phyloP scores from a whole-genome alignment of 2,113 vertebrate genomes.

The Gracilinanus agilis region DNA sequence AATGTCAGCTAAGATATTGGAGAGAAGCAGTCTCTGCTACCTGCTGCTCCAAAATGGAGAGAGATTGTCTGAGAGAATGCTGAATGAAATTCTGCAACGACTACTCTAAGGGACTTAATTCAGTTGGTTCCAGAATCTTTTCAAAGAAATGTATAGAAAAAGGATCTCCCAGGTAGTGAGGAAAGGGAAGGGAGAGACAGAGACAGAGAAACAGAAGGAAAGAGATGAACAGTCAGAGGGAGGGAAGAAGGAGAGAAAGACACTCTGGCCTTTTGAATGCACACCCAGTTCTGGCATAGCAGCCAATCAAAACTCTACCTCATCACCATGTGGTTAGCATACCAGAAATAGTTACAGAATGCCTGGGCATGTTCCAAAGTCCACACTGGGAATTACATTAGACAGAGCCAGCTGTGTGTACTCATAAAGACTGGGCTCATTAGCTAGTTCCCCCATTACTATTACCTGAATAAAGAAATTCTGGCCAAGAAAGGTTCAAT shows the following conservation, averaged over 20 bases:
- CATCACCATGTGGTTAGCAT: neutral
- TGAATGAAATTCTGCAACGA: neutral
- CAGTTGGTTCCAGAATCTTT: neutral
- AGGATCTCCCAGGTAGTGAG: neutral
- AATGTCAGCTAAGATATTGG: neutral
- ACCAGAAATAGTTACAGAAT: constrained; percentile 3
- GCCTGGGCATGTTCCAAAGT: neutral
- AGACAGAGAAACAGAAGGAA: neutral
- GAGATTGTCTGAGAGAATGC: neutral
- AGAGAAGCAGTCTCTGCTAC: neutral
- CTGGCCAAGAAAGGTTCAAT: neutral
- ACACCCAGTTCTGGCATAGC: neutral
- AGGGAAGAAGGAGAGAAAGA: neutral
- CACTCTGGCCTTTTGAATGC: neutral
- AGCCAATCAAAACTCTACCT: neutral
- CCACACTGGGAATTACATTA: neutral
- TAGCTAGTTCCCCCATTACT: neutral
- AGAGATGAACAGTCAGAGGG: no score
- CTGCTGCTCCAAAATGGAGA: neutral
- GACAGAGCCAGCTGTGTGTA: neutral
- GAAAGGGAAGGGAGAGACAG: neutral
- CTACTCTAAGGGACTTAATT: neutral
- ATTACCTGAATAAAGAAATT: neutral
- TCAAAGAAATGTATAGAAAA: neutral
- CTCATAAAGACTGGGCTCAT: neutral